phyloP scores from a whole-genome alignment of 2,113 vertebrate species.

The Oncorhynchus kisutch region DNA sequence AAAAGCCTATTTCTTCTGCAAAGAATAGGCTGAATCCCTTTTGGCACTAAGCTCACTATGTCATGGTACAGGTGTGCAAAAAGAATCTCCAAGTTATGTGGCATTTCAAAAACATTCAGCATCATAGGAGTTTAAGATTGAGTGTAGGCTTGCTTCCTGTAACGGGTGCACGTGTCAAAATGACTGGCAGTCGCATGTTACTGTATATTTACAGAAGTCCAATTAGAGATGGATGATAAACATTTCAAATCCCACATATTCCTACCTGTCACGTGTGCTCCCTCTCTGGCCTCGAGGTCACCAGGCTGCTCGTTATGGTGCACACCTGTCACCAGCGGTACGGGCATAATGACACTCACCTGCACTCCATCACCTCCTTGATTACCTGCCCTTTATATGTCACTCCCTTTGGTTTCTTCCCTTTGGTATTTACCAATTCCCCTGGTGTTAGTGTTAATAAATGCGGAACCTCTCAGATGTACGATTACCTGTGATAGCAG shows the following conservation, averaged over 20 bases:
- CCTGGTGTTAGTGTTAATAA: conserved; percentile 14
- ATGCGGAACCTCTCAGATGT: conserved; percentile 44
- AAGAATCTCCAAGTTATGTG: background rate
- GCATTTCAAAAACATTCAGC: background rate
- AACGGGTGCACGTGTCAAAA: too few species aligned
- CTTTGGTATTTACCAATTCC: conserved; percentile 24
- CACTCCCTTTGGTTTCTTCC: too few species aligned
- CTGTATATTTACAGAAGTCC: too few species aligned
- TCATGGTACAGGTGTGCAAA: conserved; percentile 6
- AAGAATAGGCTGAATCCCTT: conserved; percentile 41
- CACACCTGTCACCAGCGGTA: too few species aligned
- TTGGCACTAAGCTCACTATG: conserved; percentile 1
- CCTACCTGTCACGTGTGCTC: too few species aligned
- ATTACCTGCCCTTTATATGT: too few species aligned
- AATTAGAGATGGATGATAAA: background rate
- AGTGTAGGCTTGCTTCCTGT: background rate
- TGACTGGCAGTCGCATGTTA: background rate
- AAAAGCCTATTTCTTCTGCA: conserved; percentile 60
- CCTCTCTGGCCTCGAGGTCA: too few species aligned
- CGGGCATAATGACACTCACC: too few species aligned
- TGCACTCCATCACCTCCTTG: too few species aligned
- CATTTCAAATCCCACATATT: background rate
- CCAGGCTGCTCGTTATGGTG: too few species aligned
- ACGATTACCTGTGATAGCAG: conserved; percentile 47
- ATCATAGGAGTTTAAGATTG: background rate